Base-by-base conservation (phyloP, 2,113 vertebrate genomes). In the Gadus chalcogrammus region DNA sequence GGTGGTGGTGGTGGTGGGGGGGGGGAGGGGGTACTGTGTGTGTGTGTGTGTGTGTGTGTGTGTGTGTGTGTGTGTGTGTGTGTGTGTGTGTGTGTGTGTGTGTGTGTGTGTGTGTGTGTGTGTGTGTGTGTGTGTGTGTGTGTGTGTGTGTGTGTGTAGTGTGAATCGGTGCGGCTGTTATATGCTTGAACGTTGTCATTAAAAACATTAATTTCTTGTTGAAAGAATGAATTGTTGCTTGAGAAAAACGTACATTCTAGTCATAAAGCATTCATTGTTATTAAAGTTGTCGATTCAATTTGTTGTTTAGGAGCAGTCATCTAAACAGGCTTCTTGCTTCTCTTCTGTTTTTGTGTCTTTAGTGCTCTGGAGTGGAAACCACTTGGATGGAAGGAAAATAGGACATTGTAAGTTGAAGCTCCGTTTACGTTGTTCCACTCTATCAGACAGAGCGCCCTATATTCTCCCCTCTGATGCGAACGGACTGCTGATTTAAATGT, bases 321-420 rank as follows among this genome's bases (percentile, higher is more conserved):
- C 80, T 87, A 87, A 89, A 90, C 87, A 83, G 84, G 85, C 82
- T 83, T 81, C 86, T 89, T 91, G 85, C 85, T 87, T 88, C 83
- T 89, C 85, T 91, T 89, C 87, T 91, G 87, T 91, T 90, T 89
- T 86, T 87, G 82, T 92, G 87, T 91, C 88, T 91, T 85, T 90
- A 92, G 89, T 92, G 92, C 87, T 88, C 89, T 93, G 91, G 91
- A 92, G 85, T 90, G 91, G 90, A 85, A 90, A 88, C 90, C 90
- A 92, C 90, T 82, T 91, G 90, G 89, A 91, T 84, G 91, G 91
- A 81, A 90, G 88, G 84, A 91, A 92, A 91, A 91, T 92, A 85
- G 89, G 89, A 91, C 90, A 91, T 90, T 92, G 90, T 92, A 88
- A 91, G 90, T 92, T 81, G 78, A 83, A 70, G 85, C 81, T 48